Percentiles rank a stretch among this genome's conserved stretches.
These are phyloP conservation scores for Karalla daura DNA, from an alignment of 2,797 vertebrate species.

Conservation along the genomic window DNA sequence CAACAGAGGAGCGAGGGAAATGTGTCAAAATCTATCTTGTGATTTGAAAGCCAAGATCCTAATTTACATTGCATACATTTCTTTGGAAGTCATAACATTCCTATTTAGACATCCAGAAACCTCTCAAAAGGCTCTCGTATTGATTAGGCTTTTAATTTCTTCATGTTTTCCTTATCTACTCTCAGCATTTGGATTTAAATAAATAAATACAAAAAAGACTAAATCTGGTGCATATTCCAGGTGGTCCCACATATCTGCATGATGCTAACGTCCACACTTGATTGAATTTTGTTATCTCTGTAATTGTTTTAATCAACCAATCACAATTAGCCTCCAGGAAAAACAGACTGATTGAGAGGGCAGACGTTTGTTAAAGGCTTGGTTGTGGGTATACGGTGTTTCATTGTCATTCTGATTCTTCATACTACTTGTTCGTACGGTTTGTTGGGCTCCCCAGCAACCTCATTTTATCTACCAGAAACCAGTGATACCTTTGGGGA, in stretches of 20 bases:
- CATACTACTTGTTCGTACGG: too few species aligned
- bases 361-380: background rate
- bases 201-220: too few species aligned
- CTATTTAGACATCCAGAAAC: background rate
- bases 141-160: constrained; percentile 34
- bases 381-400: background rate
- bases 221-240: constrained; percentile 59
- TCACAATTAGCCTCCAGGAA: constrained; percentile 66
- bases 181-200: constrained; percentile 6
- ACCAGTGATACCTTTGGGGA: too few species aligned
- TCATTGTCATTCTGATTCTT: constrained; percentile 36
- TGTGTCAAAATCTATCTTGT: constrained; percentile 6
- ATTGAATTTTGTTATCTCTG: constrained; percentile 76
- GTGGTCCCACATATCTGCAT: constrained; percentile 61
- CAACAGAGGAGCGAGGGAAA: constrained; percentile 5
- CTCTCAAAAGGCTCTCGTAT: constrained; percentile 27
- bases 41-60: background rate
- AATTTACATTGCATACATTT: background rate
- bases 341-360: constrained; percentile 16
- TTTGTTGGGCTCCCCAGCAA: too few species aligned
- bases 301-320: constrained; percentile 78
- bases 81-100: constrained; percentile 8
- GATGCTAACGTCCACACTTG: constrained; percentile 52
- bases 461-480: too few species aligned
- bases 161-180: constrained; percentile 35